Percentiles rank a stretch among this genome's conserved stretches.
Conservation (phyloP, 2,888 invertebrate species). For the Tipula vernalis region DNA sequence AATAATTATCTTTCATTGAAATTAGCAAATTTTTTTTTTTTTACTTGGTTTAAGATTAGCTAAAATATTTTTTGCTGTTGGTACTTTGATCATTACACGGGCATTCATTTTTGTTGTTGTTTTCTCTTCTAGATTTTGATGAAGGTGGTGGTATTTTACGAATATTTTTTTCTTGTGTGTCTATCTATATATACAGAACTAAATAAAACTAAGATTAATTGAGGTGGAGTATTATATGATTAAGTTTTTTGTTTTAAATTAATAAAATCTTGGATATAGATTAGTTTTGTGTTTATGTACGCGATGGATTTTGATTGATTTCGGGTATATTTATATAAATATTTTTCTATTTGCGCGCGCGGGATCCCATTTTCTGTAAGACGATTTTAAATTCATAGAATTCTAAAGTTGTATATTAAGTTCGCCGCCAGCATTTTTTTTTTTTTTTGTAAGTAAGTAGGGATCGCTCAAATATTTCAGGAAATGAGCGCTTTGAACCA, state of each 20-base stretch:
- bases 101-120: neutral
- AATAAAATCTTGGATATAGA: neutral
- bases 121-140: neutral
- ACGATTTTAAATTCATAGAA: too few species aligned
- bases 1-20: neutral
- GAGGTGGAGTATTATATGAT: neutral
- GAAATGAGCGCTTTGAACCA: neutral
- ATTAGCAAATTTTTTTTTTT: neutral
- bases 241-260: neutral
- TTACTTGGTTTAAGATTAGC: neutral
- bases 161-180: neutral
- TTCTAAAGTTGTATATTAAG: neutral
- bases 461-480: neutral
- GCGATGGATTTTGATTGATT: neutral
- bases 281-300: neutral
- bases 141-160: neutral
- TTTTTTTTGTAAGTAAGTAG: neutral
- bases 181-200: neutral
- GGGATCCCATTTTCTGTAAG: neutral
- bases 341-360: neutral
- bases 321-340: neutral
- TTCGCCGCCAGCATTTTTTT: neutral
- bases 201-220: neutral
- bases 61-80: neutral
- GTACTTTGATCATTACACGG: conserved; percentile 4